Evolutionary conservation across 2,888 invertebrate genomes (phyloP).

Genomic region (Petrolisthes cinctipes): DNA sequence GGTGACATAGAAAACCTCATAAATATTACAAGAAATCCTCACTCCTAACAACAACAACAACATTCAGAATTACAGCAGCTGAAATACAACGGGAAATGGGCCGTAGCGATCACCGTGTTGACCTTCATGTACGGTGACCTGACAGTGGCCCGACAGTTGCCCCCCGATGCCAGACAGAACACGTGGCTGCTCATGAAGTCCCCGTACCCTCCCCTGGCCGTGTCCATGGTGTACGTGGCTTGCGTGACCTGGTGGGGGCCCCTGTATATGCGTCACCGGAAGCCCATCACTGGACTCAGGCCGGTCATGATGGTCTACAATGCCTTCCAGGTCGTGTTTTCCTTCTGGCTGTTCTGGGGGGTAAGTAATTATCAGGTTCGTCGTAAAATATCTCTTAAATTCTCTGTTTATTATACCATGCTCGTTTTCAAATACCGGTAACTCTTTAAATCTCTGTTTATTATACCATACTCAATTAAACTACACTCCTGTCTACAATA

Average conservation of each 20-base stretch:
- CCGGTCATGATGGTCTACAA: constrained; percentile 41
- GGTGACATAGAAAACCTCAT: too few species aligned
- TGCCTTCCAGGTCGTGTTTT: constrained; percentile 42
- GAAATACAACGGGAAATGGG: constrained; percentile 20
- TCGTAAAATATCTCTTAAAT: too few species aligned
- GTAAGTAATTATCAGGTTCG: constrained; percentile 25
- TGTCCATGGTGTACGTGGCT: constrained; percentile 28
- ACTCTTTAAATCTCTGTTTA: too few species aligned
- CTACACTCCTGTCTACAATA: too few species aligned
- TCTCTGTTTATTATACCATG: too few species aligned
- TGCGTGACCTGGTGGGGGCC: constrained; percentile 39
- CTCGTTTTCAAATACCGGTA: too few species aligned
- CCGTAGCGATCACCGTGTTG: background rate
- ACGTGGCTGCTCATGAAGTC: constrained; percentile 34
- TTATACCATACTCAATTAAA: too few species aligned
- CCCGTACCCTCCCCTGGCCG: constrained; percentile 6
- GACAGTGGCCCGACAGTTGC: constrained; percentile 29
- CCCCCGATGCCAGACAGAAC: constrained; percentile 39
- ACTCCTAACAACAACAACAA: too few species aligned
- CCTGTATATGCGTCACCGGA: constrained; percentile 5
- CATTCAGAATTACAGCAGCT: constrained; percentile 10
- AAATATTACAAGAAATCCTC: too few species aligned
- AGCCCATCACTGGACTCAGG: constrained; percentile 22
- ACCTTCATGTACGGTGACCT: constrained; percentile 37
- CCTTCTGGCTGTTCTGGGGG: constrained; percentile 37